Conservation (phyloP, 2,888 invertebrate species). For the Gryllus longicercus region DNA sequence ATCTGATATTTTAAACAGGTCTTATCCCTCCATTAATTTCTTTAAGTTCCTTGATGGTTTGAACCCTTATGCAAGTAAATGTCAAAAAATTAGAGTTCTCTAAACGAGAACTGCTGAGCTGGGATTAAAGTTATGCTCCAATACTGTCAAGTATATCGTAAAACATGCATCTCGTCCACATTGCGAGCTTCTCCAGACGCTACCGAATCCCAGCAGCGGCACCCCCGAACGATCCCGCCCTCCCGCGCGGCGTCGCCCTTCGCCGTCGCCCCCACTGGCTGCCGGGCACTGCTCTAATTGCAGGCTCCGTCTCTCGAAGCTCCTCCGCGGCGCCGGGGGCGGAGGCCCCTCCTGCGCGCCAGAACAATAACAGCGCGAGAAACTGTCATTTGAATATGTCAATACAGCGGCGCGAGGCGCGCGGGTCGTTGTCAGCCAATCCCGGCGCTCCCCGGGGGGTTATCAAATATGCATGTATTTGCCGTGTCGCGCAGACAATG, state of each 20-base stretch:
- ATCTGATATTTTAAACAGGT: too few relatives aligned
- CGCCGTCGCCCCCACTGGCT: neutral
- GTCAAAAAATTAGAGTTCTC: too few relatives aligned
- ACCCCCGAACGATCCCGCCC: too few relatives aligned
- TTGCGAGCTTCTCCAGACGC: too few relatives aligned
- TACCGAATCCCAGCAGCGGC: too few relatives aligned
- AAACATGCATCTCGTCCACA: too few relatives aligned
- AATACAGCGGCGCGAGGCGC: constrained; percentile 33
- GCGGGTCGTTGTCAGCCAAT: constrained; percentile 33
- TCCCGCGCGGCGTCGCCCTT: neutral
- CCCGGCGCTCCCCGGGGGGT: constrained; percentile 35
- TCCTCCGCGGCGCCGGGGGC: neutral
- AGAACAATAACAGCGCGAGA: constrained; percentile 35
- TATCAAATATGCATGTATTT: constrained; percentile 37
- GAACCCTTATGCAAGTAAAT: too few relatives aligned
- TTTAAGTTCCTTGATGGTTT: too few relatives aligned
- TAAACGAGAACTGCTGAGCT: too few relatives aligned
- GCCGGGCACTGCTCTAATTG: neutral
- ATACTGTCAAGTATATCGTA: too few relatives aligned
- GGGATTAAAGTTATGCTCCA: too few relatives aligned
- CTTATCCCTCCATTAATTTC: too few relatives aligned
- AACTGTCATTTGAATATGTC: constrained; percentile 37
- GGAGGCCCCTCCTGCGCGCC: neutral
- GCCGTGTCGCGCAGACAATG: constrained; percentile 21
- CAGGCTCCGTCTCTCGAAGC: neutral